Evolutionary conservation across 2,888 invertebrate genomes (phyloP).

Genomic region (Meliscaeva auricollis): DNA sequence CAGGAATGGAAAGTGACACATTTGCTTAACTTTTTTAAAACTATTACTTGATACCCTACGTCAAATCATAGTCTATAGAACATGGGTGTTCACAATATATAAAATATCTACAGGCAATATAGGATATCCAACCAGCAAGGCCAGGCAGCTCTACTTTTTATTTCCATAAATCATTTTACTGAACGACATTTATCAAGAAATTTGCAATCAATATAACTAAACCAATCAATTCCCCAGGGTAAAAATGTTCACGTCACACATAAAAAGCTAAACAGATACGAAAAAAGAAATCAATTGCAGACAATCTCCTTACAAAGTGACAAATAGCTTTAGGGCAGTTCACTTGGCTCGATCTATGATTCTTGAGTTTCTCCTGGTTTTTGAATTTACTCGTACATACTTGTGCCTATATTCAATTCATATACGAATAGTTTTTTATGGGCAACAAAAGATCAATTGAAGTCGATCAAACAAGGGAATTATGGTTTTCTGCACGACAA

Average conservation of each 20-base stretch:
- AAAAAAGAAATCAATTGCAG: neutral
- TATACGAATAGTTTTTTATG: conserved; percentile 11
- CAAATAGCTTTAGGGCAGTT: conserved; percentile 54
- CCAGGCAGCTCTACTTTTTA: neutral
- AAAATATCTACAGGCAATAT: conserved; percentile 4
- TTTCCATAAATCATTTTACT: conserved; percentile 45
- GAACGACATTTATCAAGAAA: conserved; percentile 45
- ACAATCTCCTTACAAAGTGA: conserved; percentile 45
- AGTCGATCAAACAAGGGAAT: conserved; percentile 60
- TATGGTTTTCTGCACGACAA: conserved; percentile 67
- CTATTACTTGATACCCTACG: too few species aligned
- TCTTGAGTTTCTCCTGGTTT: conserved; percentile 43
- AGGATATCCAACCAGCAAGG: neutral
- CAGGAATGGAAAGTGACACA: neutral
- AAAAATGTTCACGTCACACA: conserved; percentile 59
- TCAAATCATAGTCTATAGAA: neutral
- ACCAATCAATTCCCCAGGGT: conserved; percentile 16
- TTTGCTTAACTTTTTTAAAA: neutral
- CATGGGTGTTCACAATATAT: neutral
- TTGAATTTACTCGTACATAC: neutral
- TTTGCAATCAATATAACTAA: conserved; percentile 5
- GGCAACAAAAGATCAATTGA: conserved; percentile 58
- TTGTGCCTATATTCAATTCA: too few species aligned
- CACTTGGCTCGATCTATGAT: neutral
- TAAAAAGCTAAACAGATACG: conserved; percentile 7